Conservation (phyloP, 2,113 vertebrate genomes). For the Syrmaticus mikado region DNA sequence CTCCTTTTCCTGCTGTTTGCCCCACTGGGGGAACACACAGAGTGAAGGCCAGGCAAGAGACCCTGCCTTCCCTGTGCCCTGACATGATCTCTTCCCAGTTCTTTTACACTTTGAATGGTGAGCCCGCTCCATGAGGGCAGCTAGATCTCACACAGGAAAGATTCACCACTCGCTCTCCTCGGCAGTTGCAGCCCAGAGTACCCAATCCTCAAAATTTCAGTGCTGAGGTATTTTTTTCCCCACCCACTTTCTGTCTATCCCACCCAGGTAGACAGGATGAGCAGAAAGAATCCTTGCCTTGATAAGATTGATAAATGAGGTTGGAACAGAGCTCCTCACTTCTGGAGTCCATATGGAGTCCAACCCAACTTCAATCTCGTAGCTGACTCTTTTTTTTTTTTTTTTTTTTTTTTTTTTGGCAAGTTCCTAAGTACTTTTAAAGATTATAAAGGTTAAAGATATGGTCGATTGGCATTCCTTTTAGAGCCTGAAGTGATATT, state of each 20-base stretch:
- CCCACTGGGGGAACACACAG: neutral
- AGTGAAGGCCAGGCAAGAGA: neutral
- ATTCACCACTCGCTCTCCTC: neutral
- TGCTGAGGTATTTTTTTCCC: constrained; percentile 1
- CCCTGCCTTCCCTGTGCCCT: neutral
- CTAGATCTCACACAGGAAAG: neutral
- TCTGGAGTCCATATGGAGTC: constrained; percentile 69
- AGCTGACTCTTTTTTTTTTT: too few species aligned
- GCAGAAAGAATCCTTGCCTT: constrained; percentile 61
- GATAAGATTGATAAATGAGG: constrained; percentile 65
- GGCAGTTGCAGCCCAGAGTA: neutral
- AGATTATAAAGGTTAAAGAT: constrained; percentile 57
- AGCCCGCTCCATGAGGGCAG: neutral
- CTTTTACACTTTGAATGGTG: neutral
- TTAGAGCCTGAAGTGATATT: constrained; percentile 47
- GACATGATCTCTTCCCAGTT: neutral
- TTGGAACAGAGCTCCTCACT: constrained; percentile 54
- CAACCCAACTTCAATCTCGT: constrained; percentile 41
- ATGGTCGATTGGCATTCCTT: constrained; percentile 11
- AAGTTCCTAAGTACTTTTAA: constrained; percentile 23
- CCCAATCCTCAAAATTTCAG: constrained; percentile 4
- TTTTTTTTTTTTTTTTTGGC: too few species aligned
- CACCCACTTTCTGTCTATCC: constrained; percentile 59
- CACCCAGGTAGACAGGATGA: constrained; percentile 70
- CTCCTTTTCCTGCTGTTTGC: neutral